Evolutionary conservation across 2,113 vertebrate genomes (phyloP).

Genomic region (Cnemophilus loriae): DNA sequence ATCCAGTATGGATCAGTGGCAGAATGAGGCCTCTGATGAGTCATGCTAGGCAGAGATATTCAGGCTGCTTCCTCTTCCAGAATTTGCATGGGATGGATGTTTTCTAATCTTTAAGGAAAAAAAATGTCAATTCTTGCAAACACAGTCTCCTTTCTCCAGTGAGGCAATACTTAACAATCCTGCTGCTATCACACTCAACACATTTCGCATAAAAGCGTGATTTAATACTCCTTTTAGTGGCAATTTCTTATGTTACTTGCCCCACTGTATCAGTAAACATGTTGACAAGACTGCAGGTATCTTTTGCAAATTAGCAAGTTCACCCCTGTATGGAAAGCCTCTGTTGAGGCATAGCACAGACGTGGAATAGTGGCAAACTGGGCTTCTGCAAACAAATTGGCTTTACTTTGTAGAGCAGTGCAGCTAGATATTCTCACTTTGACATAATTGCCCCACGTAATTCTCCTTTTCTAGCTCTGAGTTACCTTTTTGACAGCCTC

Average conservation of each 20-base stretch:
- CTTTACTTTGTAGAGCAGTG: neutral
- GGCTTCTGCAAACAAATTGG: neutral
- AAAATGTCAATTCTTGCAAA: neutral
- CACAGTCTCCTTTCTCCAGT: neutral
- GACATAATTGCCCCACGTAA: neutral
- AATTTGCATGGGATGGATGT: neutral
- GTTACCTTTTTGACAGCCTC: conserved; percentile 22
- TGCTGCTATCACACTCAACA: neutral
- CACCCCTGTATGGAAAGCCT: neutral
- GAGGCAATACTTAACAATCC: neutral
- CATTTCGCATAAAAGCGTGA: neutral
- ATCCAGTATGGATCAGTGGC: neutral
- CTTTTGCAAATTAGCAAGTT: neutral
- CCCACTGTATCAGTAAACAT: neutral
- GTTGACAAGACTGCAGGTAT: neutral
- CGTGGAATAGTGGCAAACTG: neutral
- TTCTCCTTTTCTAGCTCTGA: neutral
- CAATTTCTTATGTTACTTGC: neutral
- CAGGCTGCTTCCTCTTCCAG: neutral
- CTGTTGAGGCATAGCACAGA: neutral
- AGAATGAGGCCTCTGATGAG: neutral
- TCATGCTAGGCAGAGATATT: neutral
- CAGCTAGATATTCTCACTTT: neutral
- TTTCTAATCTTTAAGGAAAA: neutral
- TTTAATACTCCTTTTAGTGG: neutral